Evolutionary conservation across 2,888 invertebrate genomes (phyloP), one percentile per base, ranked within the genome.

Genomic region (Cryptocephalus moraei): DNA sequence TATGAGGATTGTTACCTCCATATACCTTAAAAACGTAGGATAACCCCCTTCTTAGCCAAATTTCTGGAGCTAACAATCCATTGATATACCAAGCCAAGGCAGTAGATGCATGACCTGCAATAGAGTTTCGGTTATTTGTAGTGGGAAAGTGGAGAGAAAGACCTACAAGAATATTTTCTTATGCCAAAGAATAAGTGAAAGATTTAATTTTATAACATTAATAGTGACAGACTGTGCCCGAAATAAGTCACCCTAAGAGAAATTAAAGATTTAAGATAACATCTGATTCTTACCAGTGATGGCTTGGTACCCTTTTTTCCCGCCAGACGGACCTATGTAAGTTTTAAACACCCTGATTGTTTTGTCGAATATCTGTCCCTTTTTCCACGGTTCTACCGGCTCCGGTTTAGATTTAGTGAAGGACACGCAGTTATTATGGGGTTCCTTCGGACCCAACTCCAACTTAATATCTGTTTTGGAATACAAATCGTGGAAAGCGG

Each of bases 1-100:
- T 85, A 68, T 91, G 89, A 38, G 91, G 91, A 74, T 92, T 88
- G 64, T 89, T 88, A 11, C 94, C 94, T 40, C 93, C 93, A 51
- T 75, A 73, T 44, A 86, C 84, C 63, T 79, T 79, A 65, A 95
- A 91, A 10, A 78, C 83, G 73, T 95, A 95, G 0, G 82, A 84
- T 47, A 90, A 75, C 0, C 92, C 93, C 45, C 94, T 74, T 50
- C 90, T 78, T 58, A 95, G 73, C 77, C 87, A 91, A 51, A 95
- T 72, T 68, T 93, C 91, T 0, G 93, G 93, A 43, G 85, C 81
- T 59, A 94, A 74, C 62, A 82, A 81, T 0, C 94, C 94, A 70
- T 95, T 93, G 51, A 95, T 86, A 71, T 93, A 95, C 91, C 92
- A 94, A 9, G 91, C 84, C 39, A 88, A 73, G 0, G 82, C 85